Evolutionary conservation across 2,888 invertebrate genomes (phyloP).

Genomic region (Poecilus cupreus): DNA sequence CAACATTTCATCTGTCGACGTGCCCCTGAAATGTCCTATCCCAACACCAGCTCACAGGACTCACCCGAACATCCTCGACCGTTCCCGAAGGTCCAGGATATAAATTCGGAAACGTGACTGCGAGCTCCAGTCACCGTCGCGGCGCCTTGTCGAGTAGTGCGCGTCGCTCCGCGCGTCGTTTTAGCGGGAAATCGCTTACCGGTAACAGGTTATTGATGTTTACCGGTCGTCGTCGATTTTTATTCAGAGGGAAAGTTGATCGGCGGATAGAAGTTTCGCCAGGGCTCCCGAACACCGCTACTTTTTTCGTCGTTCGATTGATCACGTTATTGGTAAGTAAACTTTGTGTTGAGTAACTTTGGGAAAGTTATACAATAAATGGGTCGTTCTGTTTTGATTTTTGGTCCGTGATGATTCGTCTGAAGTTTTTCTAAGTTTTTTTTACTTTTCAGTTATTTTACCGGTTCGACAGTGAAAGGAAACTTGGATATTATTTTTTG

Average conservation of each 20-base stretch:
- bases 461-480: slow-evolving; percentile 2
- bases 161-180: neutral
- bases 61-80: slow-evolving; percentile 2
- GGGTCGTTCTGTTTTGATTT: neutral
- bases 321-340: slow-evolving; percentile 31
- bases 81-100: neutral
- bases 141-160: neutral
- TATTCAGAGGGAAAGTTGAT: slow-evolving; percentile 14
- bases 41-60: slow-evolving; percentile 28
- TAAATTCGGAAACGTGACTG: slow-evolving; percentile 43
- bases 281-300: neutral
- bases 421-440: neutral
- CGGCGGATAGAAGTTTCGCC: neutral
- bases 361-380: neutral
- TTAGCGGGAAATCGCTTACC: slow-evolving; percentile 27
- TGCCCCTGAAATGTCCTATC: slow-evolving; percentile 42
- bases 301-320: slow-evolving; percentile 15
- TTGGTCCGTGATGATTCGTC: neutral
- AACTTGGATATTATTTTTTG: slow-evolving; percentile 25
- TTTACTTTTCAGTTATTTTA: slow-evolving; percentile 12
- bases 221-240: slow-evolving; percentile 15
- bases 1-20: slow-evolving; percentile 3
- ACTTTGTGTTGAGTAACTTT: neutral
- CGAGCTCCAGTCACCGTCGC: slow-evolving; percentile 27
- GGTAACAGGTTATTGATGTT: slow-evolving; percentile 40